Evolutionary conservation across 2,797 vertebrate genomes (phyloP).

Genomic region (Echiichthys vipera): DNA sequence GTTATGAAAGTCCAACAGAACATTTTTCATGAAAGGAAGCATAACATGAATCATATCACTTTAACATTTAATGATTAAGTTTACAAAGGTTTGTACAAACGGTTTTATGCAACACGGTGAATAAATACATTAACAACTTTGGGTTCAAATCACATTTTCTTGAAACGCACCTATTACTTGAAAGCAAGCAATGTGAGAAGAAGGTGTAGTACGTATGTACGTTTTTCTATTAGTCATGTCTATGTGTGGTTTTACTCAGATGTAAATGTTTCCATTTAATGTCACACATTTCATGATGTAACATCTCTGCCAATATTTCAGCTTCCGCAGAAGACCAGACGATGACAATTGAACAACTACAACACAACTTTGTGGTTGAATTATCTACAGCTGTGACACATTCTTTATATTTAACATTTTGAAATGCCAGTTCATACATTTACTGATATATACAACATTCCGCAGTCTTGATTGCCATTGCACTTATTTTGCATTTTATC

Average conservation of each 20-base stretch:
- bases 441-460: constrained; percentile 47
- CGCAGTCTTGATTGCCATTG: constrained; percentile 48
- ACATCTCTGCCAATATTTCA: background rate
- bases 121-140: constrained; percentile 64
- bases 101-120: constrained; percentile 38
- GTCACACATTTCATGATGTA: constrained; percentile 8
- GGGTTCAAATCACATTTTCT: constrained; percentile 30
- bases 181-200: background rate
- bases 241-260: background rate
- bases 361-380: background rate
- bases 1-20: background rate
- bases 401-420: constrained; percentile 30
- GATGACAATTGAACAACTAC: background rate
- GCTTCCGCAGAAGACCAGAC: background rate
- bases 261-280: background rate
- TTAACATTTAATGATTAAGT: constrained; percentile 67
- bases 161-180: background rate
- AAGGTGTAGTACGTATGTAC: background rate
- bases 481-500: constrained; percentile 17
- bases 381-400: constrained; percentile 23
- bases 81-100: constrained; percentile 41
- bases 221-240: background rate
- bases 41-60: background rate
- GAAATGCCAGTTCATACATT: constrained; percentile 28
- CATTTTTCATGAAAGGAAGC: constrained; percentile 17